A percentile compares a stretch with the other conserved stretches of the same genome.
Evolutionary conservation across 2,113 vertebrate genomes (phyloP).

Genomic region (Urocitellus parryii): DNA sequence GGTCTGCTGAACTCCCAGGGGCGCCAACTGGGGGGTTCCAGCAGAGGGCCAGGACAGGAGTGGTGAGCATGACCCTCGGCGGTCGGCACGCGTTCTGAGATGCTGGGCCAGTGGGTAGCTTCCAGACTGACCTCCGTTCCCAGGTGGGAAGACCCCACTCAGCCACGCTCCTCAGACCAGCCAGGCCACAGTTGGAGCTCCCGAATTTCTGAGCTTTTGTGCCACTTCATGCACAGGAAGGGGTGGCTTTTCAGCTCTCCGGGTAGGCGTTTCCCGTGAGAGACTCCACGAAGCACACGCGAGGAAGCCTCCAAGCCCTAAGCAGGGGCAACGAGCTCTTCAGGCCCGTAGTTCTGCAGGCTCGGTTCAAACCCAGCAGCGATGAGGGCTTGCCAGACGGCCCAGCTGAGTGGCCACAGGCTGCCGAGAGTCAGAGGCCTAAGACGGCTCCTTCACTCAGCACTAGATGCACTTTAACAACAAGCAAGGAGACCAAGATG

Average conservation of each 20-base stretch:
- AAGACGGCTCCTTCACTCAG: background rate
- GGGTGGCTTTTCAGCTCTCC: background rate
- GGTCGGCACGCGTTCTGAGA: no score
- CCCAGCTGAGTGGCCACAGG: rapidly evolving
- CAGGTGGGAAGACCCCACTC: rapidly evolving
- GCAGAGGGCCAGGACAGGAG: no score
- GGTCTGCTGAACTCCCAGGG: background rate
- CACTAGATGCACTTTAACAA: background rate
- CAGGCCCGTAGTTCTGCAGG: background rate
- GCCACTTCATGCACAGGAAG: rapidly evolving
- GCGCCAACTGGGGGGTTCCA: no score
- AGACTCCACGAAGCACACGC: no score
- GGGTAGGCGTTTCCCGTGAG: rapidly evolving
- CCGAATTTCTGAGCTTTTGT: background rate
- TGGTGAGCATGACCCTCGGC: no score
- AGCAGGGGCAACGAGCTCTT: rapidly evolving
- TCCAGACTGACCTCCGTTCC: rapidly evolving
- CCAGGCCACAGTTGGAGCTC: background rate
- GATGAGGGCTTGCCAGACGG: rapidly evolving
- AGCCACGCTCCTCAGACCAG: rapidly evolving
- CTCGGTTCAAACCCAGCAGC: background rate
- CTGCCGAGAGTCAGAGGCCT: background rate
- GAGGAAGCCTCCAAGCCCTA: rapidly evolving
- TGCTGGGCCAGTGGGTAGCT: rapidly evolving
- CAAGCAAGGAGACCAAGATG: background rate